A percentile compares a stretch with the other conserved stretches of the same genome.
These are phyloP conservation scores for Smutsia temminckii DNA, from an alignment of 2,797 vertebrate genomes.

Conservation along the genomic window DNA sequence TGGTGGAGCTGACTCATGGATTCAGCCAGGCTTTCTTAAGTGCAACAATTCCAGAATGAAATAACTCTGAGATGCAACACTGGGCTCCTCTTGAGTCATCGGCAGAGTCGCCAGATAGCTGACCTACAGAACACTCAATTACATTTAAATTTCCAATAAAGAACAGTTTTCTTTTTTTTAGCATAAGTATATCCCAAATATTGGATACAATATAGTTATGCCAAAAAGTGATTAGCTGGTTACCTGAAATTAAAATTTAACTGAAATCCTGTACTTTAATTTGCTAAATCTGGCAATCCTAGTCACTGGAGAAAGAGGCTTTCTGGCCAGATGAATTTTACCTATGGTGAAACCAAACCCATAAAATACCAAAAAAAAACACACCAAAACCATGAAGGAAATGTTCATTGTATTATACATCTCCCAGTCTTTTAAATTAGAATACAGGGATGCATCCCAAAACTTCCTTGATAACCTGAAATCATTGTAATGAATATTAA, in stretches of 20 bases:
- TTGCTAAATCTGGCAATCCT: background rate
- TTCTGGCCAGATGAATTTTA: conserved; percentile 29
- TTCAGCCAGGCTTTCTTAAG: conserved; percentile 48
- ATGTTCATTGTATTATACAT: background rate
- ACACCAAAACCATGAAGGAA: background rate
- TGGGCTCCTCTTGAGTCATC: conserved; percentile 35
- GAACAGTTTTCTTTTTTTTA: background rate
- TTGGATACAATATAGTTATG: background rate
- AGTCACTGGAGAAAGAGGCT: background rate
- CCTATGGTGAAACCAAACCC: background rate
- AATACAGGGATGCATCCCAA: background rate
- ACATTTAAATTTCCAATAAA: conserved; percentile 44
- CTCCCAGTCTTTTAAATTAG: background rate
- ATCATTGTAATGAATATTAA: background rate
- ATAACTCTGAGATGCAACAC: background rate
- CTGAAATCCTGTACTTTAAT: background rate
- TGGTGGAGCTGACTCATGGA: conserved; percentile 43
- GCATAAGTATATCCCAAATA: background rate
- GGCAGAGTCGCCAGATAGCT: conserved; percentile 20
- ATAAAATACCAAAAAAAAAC: conserved; percentile 28
- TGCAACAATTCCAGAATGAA: conserved; percentile 38
- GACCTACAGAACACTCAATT: background rate
- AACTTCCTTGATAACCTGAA: background rate
- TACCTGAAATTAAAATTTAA: conserved; percentile 44
- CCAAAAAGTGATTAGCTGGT: background rate